Conservation (phyloP, 1,140 invertebrate species). For the Galendromus occidentalis region DNA sequence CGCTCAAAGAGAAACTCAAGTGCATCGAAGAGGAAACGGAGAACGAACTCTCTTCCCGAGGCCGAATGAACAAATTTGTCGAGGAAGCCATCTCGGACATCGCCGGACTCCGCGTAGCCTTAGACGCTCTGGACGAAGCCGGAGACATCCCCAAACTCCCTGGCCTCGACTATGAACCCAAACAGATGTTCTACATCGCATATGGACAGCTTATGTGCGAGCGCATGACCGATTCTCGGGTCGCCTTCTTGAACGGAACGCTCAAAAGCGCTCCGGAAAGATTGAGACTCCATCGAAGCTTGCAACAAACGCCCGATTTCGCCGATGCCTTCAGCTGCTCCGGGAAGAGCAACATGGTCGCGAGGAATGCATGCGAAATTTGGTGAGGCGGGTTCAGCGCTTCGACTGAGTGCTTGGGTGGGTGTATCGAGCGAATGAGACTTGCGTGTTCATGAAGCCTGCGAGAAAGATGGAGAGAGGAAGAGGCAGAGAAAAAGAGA, state of each 20-base stretch:
- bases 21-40: not conserved
- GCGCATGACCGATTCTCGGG: not conserved
- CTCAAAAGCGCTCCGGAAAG: not conserved
- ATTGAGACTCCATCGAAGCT: not conserved
- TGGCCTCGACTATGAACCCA: not conserved
- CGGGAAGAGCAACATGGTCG: not conserved
- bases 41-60: not conserved
- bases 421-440: too few relatives aligned
- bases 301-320: constrained; percentile 3
- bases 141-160: not conserved
- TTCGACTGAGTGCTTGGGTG: too few relatives aligned
- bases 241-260: not conserved
- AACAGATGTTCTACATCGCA: not conserved
- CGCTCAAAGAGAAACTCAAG: not conserved
- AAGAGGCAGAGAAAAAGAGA: too few relatives aligned
- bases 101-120: not conserved
- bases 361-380: not conserved
- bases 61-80: not conserved
- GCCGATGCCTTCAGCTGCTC: not conserved
- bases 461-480: too few relatives aligned
- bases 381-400: not conserved
- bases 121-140: not conserved
- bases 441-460: too few relatives aligned
- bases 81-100: constrained; percentile 3
- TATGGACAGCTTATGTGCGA: not conserved